A percentile compares a stretch with the other conserved stretches of the same genome.
Evolutionary conservation across 1,140 invertebrate species (phyloP).

Genomic region (Dinoponera quadriceps): DNA sequence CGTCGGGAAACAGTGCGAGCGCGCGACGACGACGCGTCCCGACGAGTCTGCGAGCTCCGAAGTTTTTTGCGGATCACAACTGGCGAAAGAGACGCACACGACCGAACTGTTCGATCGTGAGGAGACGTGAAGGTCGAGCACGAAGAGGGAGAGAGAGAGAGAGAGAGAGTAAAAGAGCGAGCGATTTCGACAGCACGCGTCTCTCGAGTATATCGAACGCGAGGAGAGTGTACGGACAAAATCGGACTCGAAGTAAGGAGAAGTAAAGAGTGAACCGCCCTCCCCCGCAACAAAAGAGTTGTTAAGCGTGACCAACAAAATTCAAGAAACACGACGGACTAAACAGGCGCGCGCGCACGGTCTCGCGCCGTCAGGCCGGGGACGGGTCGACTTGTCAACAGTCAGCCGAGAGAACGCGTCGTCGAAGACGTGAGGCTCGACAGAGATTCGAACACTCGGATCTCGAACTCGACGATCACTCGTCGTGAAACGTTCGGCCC

Average conservation of each 20-base stretch:
- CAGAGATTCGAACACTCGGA: too few species aligned
- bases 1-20: conserved; percentile 9
- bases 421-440: neutral
- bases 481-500: neutral
- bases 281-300: conserved; percentile 4
- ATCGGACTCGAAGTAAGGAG: conserved; percentile 19
- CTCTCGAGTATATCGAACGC: conserved; percentile 11
- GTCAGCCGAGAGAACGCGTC: neutral
- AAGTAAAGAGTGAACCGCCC: conserved; percentile 17
- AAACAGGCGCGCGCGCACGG: conserved; percentile 35
- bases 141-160: too few species aligned
- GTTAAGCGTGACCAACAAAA: conserved; percentile 34
- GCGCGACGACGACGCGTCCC: conserved; percentile 16
- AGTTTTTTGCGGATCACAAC: conserved; percentile 47
- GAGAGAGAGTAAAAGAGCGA: too few species aligned
- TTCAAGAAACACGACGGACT: conserved; percentile 45
- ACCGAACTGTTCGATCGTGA: conserved; percentile 45
- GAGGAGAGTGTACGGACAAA: conserved; percentile 18
- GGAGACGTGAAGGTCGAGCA: neutral
- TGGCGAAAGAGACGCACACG: neutral
- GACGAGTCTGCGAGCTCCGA: conserved; percentile 35
- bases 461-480: too few species aligned
- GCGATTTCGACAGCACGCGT: conserved; percentile 26
- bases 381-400: neutral
- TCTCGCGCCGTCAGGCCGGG: conserved; percentile 16